A percentile compares a stretch with the other conserved stretches of the same genome.
phyloP scores from a whole-genome alignment of 2,113 vertebrate genomes.

The Nasalis larvatus region DNA sequence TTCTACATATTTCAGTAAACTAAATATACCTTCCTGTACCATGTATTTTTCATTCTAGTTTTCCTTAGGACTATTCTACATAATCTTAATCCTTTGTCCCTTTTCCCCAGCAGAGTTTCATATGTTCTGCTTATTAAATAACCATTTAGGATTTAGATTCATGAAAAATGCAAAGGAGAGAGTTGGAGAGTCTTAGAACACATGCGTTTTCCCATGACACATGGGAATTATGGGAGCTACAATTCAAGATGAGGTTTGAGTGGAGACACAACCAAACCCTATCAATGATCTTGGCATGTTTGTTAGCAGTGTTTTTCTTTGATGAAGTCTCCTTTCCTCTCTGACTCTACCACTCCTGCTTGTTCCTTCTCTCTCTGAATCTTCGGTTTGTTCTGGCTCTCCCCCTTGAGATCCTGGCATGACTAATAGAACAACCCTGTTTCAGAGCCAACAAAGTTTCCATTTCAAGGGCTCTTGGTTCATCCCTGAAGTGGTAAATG shows the following conservation, averaged over 20 bases:
- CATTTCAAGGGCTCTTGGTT: constrained; percentile 19
- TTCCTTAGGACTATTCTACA: background rate
- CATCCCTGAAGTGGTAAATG: background rate
- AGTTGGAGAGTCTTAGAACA: background rate
- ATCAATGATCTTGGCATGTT: background rate
- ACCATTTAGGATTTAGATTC: background rate
- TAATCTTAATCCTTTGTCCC: background rate
- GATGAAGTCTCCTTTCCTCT: background rate
- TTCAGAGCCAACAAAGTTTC: background rate
- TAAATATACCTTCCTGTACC: background rate
- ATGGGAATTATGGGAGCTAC: no score
- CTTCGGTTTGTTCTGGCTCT: background rate
- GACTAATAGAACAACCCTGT: background rate
- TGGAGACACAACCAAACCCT: no score
- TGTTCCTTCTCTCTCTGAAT: background rate
- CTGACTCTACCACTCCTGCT: background rate
- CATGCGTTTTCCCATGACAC: no score
- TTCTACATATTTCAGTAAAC: background rate
- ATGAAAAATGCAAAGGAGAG: background rate
- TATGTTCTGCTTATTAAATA: background rate
- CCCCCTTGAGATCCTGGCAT: background rate
- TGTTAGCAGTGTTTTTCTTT: background rate
- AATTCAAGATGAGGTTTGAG: no score
- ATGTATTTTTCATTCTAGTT: background rate
- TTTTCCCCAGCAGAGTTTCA: background rate